Base-by-base conservation (phyloP, 2,888 invertebrate genomes). In the Pyrocoelia pectoralis region DNA sequence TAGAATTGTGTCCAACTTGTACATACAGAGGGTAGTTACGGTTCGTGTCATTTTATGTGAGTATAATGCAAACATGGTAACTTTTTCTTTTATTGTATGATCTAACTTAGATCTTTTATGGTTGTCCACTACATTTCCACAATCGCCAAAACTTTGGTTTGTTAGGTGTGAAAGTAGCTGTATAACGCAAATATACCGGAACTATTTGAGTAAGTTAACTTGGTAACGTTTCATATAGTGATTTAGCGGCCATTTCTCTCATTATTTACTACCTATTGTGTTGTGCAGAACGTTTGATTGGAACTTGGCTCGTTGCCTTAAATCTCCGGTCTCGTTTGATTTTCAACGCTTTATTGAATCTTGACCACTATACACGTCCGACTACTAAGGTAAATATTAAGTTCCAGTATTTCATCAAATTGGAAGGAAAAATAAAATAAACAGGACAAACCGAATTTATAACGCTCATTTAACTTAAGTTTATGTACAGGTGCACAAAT, bases 281-380 rank as follows among this genome's bases (percentile, higher is more conserved):
- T 55, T 55, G 52, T 43, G 40, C 49, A 48, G 46, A 46, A 41
- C 53, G 59, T 52, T 60, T 64, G 64, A 64, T 64, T 64, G 60
- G 48, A 60, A 60, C 41, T 64, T 64, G 64, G 64, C 64, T 52
- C 51, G 49, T 38, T 64, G 59, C 64, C 63, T 55, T 51, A 54
- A 63, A 55, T 55, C 55, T 24, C 43, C 33, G 48, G 18, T 43
- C 49, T 57, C 46, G 54, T 63, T 58, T 63, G 58, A 63, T 58
- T 58, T 59, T 59, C 55, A 51, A 46, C 43, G 46, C 49, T 55
- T 57, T 57, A 57, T 62, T 54, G 57, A 57, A 54, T 57, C 57
- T 43, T 57, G 57, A 54, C 57, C 58, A 56, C 55, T 50, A 55
- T 53, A 55, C 58, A 40, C 51, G 54, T 63, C 58, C 51, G 28